A percentile compares a stretch with the other conserved stretches of the same genome.
Conservation (phyloP, 2,113 vertebrate genomes). For the Artemisiospiza belli region DNA sequence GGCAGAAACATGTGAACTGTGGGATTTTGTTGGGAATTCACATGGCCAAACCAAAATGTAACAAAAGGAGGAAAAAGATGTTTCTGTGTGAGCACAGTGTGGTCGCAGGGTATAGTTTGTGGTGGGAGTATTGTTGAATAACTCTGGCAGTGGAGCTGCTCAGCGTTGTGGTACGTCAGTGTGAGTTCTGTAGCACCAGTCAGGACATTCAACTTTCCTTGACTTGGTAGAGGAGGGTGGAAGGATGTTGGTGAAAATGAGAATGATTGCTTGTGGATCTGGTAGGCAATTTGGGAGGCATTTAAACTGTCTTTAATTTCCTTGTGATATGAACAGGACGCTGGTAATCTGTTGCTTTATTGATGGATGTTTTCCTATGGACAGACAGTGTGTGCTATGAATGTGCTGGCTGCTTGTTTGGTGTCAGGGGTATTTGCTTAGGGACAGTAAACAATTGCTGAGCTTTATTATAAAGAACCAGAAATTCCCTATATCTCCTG, state of each 20-base stretch:
- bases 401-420: not conserved
- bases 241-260: not conserved
- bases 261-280: not conserved
- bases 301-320: not conserved
- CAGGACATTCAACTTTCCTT: not conserved
- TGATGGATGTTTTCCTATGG: not conserved
- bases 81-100: not conserved
- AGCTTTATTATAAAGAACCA: constrained; percentile 26
- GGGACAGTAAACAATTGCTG: not conserved
- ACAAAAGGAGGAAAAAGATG: not conserved
- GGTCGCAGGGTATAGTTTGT: not conserved
- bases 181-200: not conserved
- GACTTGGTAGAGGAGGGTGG: not conserved
- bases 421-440: not conserved
- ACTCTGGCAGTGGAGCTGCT: not conserved
- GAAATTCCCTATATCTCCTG: not conserved
- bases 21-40: not conserved
- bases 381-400: not conserved
- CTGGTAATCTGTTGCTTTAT: not conserved
- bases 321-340: not conserved
- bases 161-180: accelerated
- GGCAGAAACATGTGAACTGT: not conserved
- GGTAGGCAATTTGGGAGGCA: not conserved
- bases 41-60: not conserved
- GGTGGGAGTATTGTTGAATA: not conserved